Conservation (phyloP, 2,888 invertebrate species). For the Cartodere bifasciata region DNA sequence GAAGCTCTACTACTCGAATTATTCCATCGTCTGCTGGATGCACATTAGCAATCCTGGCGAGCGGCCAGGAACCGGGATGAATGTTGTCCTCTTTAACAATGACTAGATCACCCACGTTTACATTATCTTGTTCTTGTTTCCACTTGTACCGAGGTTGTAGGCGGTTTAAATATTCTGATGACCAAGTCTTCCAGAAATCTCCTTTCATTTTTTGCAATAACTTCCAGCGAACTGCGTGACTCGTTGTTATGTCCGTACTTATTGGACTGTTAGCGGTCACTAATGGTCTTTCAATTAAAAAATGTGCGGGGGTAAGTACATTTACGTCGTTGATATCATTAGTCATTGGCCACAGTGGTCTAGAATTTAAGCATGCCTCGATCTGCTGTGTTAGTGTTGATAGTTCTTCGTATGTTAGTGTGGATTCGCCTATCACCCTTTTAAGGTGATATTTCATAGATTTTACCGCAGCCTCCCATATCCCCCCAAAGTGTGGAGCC, state of each 20-base stretch:
- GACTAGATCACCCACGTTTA: constrained; percentile 1
- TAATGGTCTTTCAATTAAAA: no score
- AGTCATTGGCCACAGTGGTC: not conserved
- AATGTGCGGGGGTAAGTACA: not conserved
- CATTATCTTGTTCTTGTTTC: constrained; percentile 4
- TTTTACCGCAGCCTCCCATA: constrained; percentile 1
- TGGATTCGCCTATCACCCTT: not conserved
- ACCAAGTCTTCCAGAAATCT: constrained; percentile 16
- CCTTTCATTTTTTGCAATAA: constrained; percentile 4
- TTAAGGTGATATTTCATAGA: constrained; percentile 1
- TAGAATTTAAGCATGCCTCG: constrained; percentile 1
- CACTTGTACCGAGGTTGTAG: constrained; percentile 17
- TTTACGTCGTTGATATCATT: constrained; percentile 1
- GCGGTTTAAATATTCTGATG: constrained; percentile 17
- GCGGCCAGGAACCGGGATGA: constrained; percentile 2
- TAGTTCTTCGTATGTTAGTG: constrained; percentile 1
- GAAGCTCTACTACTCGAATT: constrained; percentile 1
- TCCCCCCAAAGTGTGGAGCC: constrained; percentile 1
- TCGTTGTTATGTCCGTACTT: not conserved
- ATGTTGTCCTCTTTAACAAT: constrained; percentile 3
- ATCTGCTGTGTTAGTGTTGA: not conserved
- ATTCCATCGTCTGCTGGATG: constrained; percentile 1
- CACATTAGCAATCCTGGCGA: constrained; percentile 2
- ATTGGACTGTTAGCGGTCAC: no score
- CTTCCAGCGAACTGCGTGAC: no score